Evolutionary conservation across 2,888 invertebrate species (phyloP).

Genomic region (Gastracanthus pulcherrimus): DNA sequence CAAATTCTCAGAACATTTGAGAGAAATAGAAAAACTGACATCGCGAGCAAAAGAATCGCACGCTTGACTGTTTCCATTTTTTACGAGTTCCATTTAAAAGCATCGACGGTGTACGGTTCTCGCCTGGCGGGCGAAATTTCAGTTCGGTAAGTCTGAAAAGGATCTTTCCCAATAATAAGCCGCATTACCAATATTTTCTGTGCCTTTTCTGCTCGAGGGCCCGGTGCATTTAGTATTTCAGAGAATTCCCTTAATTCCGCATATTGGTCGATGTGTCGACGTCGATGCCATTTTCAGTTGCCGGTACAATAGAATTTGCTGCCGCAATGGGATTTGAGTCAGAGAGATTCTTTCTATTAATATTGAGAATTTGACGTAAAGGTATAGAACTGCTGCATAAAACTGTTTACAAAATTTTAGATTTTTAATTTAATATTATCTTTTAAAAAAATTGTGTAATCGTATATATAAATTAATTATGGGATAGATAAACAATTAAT

Average conservation of each 20-base stretch:
- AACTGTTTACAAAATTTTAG: no score
- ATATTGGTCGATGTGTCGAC: slow-evolving; percentile 12
- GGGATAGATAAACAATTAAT: no score
- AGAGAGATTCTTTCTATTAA: background rate
- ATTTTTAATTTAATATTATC: no score
- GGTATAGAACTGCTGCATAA: no score
- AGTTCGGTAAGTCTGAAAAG: slow-evolving; percentile 14
- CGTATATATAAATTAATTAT: no score
- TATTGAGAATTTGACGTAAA: no score
- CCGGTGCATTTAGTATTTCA: background rate
- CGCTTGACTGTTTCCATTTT: slow-evolving; percentile 43
- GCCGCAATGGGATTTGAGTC: slow-evolving; percentile 12
- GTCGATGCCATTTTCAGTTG: slow-evolving; percentile 41
- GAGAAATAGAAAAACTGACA: background rate
- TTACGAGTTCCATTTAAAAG: background rate
- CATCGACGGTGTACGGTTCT: background rate
- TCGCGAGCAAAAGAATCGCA: background rate
- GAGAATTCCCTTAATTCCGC: slow-evolving; percentile 21
- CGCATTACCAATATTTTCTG: slow-evolving; percentile 49
- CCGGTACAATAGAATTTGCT: slow-evolving; percentile 21
- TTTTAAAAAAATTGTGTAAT: no score
- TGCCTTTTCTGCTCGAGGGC: slow-evolving; percentile 32
- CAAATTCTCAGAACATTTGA: background rate
- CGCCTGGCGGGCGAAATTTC: background rate
- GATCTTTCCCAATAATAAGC: slow-evolving; percentile 39